Base-by-base conservation (phyloP, 1,140 invertebrate genomes). In the Delia radicum region DNA sequence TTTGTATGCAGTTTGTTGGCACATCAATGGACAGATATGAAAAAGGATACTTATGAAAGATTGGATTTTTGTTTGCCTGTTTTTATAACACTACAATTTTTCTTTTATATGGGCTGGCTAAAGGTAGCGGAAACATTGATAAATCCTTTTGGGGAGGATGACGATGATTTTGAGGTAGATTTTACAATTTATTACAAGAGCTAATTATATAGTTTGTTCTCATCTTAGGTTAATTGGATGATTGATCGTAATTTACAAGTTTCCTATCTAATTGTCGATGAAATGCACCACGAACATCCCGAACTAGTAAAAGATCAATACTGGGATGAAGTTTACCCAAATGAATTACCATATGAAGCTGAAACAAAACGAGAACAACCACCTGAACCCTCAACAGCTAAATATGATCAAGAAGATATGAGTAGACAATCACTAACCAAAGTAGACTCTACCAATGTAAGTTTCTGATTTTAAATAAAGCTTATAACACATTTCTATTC, bases 231-330 rank as follows among this genome's bases (percentile, higher is more conserved):
- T 0, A 96, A 96, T 80, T 96, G 95, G 94, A 91, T 96, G 81
- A 92, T 96, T 33, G 95, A 96, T 83, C 90, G 95, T 80, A 94
- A 95, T 88, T 87, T 95, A 29, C 92, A 94, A 86, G 93, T 96
- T 0, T 93, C 93, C 1, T 96, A 95, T 87, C 88, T 96, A 79
- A 96, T 96, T 77, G 95, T 96, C 18, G 95, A 96, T 84, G 94
- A 96, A 87, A 96, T 96, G 94, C 94, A 96, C 85, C 93, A 95
- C 83, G 93, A 95, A 77, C 94, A 96, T 88, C 95, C 94, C 0
- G 93, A 96, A 82, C 84, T 96, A 42, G 90, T 95, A 18, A 91
- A 90, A 55, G 95, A 96, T 89, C 93, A 95, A 79, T 96, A 96
- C 83, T 96, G 94, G 95, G 95, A 96, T 81, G 92, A 95, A 81